A percentile compares a stretch with the other conserved stretches of the same genome.
Conservation (phyloP, 2,113 vertebrate genomes). For the Pterocles gutturalis region DNA sequence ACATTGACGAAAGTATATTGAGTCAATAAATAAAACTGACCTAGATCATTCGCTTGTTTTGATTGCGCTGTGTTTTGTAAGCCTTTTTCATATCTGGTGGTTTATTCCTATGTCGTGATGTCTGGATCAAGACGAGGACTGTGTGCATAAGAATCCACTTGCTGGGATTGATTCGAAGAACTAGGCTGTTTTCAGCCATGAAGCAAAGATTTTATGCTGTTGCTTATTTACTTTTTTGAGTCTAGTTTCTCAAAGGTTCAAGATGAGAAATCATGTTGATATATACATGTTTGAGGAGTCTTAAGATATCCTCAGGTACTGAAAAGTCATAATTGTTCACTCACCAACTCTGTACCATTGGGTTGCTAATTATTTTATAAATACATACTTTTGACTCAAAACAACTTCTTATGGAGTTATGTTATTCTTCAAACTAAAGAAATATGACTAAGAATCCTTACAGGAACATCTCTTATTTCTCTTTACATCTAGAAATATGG, state of each 20-base stretch:
- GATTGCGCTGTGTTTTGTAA: not conserved
- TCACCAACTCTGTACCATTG: not conserved
- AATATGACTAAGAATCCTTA: not conserved
- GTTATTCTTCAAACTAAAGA: not conserved
- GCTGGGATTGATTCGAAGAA: not conserved
- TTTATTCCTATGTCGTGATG: not conserved
- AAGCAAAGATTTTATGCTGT: not conserved
- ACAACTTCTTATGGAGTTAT: not conserved
- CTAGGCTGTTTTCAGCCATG: not conserved
- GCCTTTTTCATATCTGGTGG: not conserved
- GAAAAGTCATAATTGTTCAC: not conserved
- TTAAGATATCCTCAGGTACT: not conserved
- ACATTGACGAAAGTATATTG: not conserved
- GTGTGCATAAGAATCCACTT: not conserved
- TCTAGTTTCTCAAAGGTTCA: not conserved
- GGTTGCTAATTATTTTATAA: not conserved
- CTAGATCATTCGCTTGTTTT: not conserved
- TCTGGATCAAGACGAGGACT: not conserved
- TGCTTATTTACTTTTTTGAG: not conserved
- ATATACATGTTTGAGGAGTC: not conserved
- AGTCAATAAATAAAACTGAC: conserved; percentile 7
- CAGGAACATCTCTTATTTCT: not conserved
- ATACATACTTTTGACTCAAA: not conserved
- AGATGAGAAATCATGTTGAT: not conserved
- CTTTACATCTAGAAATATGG: not conserved